Conservation (phyloP, 2,888 invertebrate species). For the Tipula lateralis region DNA sequence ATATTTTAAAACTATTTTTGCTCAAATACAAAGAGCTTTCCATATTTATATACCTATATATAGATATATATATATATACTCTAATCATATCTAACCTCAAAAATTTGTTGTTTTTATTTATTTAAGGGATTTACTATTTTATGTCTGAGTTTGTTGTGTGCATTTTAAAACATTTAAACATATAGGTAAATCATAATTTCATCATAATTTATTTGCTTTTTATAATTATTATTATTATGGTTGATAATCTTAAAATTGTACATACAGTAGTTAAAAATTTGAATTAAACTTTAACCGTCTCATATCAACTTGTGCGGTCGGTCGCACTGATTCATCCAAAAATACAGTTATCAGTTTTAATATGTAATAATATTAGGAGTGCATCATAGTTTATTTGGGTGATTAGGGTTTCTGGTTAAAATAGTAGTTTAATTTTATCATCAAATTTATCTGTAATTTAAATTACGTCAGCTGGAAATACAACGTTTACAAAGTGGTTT, state of each 20-base stretch:
- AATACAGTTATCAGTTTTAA: background rate
- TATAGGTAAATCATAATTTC: slow-evolving; percentile 27
- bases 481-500: too few relatives aligned
- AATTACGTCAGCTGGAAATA: too few relatives aligned
- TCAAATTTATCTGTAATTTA: too few relatives aligned
- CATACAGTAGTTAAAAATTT: background rate
- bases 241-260: too few relatives aligned
- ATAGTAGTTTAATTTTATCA: too few relatives aligned
- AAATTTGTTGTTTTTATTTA: slow-evolving; percentile 14
- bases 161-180: background rate
- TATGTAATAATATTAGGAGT: too few relatives aligned
- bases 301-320: background rate
- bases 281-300: background rate
- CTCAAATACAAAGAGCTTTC: background rate
- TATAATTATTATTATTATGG: too few relatives aligned
- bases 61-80: background rate
- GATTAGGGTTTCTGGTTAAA: too few relatives aligned
- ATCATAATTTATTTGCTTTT: background rate
- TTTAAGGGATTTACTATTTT: background rate
- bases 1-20: slow-evolving; percentile 30
- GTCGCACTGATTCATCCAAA: background rate
- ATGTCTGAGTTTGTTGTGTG: slow-evolving; percentile 26
- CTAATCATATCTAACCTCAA: background rate
- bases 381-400: too few relatives aligned
- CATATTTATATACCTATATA: slow-evolving; percentile 19